These are phyloP conservation scores for Daktulosphaira vitifoliae DNA, from an alignment of 1,140 invertebrate genomes.

Conservation along the genomic window DNA sequence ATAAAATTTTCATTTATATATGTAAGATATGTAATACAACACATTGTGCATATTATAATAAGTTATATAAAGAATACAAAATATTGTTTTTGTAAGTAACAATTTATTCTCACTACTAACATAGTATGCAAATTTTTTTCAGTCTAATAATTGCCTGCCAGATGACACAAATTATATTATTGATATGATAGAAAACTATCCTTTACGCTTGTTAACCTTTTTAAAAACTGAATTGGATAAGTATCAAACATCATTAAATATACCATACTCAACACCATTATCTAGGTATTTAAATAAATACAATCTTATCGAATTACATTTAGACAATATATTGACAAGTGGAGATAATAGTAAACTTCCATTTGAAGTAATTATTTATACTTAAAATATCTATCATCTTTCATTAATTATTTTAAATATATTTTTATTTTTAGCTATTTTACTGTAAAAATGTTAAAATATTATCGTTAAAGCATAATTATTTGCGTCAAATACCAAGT, in stretches of 20 bases:
- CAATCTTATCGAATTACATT: conserved; percentile 36
- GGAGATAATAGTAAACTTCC: conserved; percentile 35
- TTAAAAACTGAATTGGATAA: conserved; percentile 18
- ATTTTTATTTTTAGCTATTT: conserved; percentile 44
- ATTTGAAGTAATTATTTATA: conserved; percentile 32
- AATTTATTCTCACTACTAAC: too few relatives aligned
- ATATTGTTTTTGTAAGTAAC: too few relatives aligned
- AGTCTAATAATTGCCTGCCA: not conserved
- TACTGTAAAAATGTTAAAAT: conserved; percentile 42
- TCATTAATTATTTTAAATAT: not conserved
- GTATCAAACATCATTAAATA: conserved; percentile 3
- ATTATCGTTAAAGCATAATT: conserved; percentile 47
- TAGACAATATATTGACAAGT: conserved; percentile 36
- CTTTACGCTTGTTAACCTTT: conserved; percentile 7
- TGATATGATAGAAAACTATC: conserved; percentile 15
- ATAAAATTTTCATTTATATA: too few relatives aligned
- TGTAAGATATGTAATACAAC: too few relatives aligned
- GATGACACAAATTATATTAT: not conserved
- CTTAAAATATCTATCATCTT: not conserved
- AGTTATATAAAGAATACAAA: too few relatives aligned
- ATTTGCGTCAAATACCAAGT: conserved; percentile 44
- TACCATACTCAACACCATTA: conserved; percentile 29
- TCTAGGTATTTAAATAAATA: conserved; percentile 36
- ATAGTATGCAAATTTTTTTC: too few relatives aligned
- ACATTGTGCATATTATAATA: too few relatives aligned